Base-by-base conservation (phyloP, 2,113 vertebrate genomes). In the Emberiza fucata region DNA sequence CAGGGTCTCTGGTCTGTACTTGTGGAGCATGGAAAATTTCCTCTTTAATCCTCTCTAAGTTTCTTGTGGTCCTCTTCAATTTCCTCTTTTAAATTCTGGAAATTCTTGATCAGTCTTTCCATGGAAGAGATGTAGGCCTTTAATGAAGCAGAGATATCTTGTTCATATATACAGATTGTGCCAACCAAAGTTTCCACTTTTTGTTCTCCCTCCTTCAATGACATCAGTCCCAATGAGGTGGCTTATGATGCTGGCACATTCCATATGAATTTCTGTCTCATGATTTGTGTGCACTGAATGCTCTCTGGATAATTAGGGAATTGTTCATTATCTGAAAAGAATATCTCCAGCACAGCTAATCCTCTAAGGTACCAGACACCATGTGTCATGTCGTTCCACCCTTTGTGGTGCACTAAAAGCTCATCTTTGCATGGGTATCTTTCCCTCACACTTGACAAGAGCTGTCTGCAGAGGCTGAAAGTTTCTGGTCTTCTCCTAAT, bases 361-460 rank as follows among this genome's bases (percentile, higher is more conserved):
- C 50, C 37, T 50, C 37, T 68, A 48, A 76, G 25, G 71, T 44
- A 68, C 53, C 37, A 35, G 53, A 42, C 13, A 31, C 37, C 21
- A 37, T 27, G 17, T 59, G 37, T 25, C 71, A 14, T 27, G 44
- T 31, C 24, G 8, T 42, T 68, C 13, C 31, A 42, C 25, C 4
- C 61, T 66, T 50, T 0, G 0, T 59, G 44, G 25, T 0, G 0
- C 25, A 31, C 71, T 42, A 21, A 35, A 57, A 66, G 6, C 8
- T 50, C 53, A 12, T 59, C 25, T 50, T 68, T 59, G 37, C 25
- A 22, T 21, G 16, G 6, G 3, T 50, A 14, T 18, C 44, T 59
- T 68, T 50, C 21, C 17, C 22, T 68, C 25, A 27, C 37, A 18
- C 7, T 50, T 59, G 25, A 37, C 44, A 50, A 25, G 13, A 31